Evolutionary conservation across 2,113 vertebrate species (phyloP), one percentile per base, ranked within the genome.

Genomic region (Calonectris borealis): DNA sequence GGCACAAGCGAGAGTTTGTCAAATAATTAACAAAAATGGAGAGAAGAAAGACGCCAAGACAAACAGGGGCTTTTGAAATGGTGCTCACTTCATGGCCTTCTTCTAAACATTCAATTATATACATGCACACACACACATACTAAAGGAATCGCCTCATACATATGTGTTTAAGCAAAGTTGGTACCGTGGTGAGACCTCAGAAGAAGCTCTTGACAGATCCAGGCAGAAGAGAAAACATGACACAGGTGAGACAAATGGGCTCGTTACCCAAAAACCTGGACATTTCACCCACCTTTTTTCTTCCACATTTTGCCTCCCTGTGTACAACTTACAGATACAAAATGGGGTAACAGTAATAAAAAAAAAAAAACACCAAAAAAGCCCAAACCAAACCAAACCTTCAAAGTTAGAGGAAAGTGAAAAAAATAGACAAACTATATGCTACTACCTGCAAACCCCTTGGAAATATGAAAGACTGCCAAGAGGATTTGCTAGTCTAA

Each of bases 1-100:
- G 88, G 89, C 81, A 94, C 68, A 97, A 96, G 82, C 3, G 14
- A 93, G 86, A 62, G 91, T 93, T 95, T 29, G 54, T 97, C 87
- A 94, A 94, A 96, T 93, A 96, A 97, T 96, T 97, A 98, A 92
- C 90, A 96, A 96, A 97, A 97, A 96, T 94, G 91, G 94, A 95
- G 89, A 90, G 90, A 81, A 88, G 79, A 71, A 78, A 91, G 91
- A 94, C 13, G 94, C 96, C 98, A 98, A 98, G 90, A 96, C 86
- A 98, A 97, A 97, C 93, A 98, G 62, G 51, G 55, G 75, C 88
- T 93, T 97, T 93, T 96, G 94, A 97, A 92, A 90, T 85, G 32
- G 94, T 77, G 83, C 57, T 95, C 68, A 72, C 92, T 96, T 90
- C 75, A 62, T 73, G 87, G 91, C 84, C 70, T 97, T 93, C 68